Conservation (phyloP, 1,140 invertebrate species). For the Sarcophaga peregrina region DNA sequence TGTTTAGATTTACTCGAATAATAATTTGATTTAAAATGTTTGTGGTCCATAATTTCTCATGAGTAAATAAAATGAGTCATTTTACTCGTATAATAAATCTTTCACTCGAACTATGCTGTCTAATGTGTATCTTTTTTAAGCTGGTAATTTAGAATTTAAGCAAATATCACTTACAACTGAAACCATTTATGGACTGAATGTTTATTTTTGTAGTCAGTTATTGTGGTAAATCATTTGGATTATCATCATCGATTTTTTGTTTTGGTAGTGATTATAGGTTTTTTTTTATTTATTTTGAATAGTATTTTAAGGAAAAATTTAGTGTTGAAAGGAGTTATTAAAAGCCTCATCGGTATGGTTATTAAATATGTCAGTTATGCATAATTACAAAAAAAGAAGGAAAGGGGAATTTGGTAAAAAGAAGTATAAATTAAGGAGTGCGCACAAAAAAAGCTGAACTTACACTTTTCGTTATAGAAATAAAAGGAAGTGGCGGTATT, state of each 20-base stretch:
- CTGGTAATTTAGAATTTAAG: not conserved
- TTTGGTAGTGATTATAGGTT: too few species aligned
- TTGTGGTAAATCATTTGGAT: not conserved
- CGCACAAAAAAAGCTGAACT: too few species aligned
- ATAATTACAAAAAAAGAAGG: too few species aligned
- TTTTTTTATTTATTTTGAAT: too few species aligned
- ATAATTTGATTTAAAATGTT: constrained; percentile 40
- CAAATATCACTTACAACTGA: not conserved
- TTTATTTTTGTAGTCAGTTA: not conserved
- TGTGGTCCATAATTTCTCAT: constrained; percentile 38
- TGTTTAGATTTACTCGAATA: constrained; percentile 23
- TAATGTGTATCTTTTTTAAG: not conserved
- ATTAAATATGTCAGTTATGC: too few species aligned
- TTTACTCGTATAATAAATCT: not conserved
- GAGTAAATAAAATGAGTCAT: constrained; percentile 23
- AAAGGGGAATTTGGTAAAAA: too few species aligned
- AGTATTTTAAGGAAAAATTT: too few species aligned
- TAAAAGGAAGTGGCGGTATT: too few species aligned
- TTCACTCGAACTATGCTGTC: not conserved
- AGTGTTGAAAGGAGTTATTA: too few species aligned
- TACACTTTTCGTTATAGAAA: too few species aligned
- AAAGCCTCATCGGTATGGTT: too few species aligned
- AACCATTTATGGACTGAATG: not conserved
- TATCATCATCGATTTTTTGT: not conserved
- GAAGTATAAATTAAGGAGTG: too few species aligned